Evolutionary conservation across 1,140 invertebrate genomes (phyloP), one percentile per base, ranked within the genome.

Genomic region (Hetaerina americana): DNA sequence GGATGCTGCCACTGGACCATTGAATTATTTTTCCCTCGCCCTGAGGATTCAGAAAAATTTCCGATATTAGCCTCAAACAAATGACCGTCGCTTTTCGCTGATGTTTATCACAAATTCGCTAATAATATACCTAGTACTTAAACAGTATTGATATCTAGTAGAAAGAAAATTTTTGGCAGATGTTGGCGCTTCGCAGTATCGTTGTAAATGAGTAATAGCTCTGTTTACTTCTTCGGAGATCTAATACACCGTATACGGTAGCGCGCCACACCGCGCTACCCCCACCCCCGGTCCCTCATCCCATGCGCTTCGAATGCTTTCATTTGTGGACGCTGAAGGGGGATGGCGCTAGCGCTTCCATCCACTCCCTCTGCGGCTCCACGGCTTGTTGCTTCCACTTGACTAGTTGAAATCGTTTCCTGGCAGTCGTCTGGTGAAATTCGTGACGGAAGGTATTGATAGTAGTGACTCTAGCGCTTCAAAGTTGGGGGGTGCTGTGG

Each of bases 191-290:
- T n/a, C n/a, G n/a, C 40, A n/a, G 40, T n/a, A 57, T 18, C 40
- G 22, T n/a, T 57, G 40, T 57, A 3, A 24, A 26, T 26, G 70
- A 57, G 22, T 67, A 57, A 57, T 18, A 57, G 40, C 24, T 73
- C 72, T 73, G 72, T 73, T 73, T 73, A 73, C 72, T 71, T 66
- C 69, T 49, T 57, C 26, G 27, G 70, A 40, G 26, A 29, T 71
- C n/a, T 28, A 67, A 57, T 71, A 25, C 57, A 68, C 73, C 71
- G 68, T 74, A 74, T 74, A 74, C 69, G 73, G 73, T 66, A 70
- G 71, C 49, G 71, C 49, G 71, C 40, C 70, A 26, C 24, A 18
- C 22, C 27, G 57, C 26, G 27, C n/a, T 66, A 22, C 28, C 70
- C 67, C 72, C 66, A 49, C 71, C 31, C 31, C 31, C 71, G 49